Evolutionary conservation across 2,888 invertebrate genomes (phyloP).

Genomic region (Papilio demoleus): DNA sequence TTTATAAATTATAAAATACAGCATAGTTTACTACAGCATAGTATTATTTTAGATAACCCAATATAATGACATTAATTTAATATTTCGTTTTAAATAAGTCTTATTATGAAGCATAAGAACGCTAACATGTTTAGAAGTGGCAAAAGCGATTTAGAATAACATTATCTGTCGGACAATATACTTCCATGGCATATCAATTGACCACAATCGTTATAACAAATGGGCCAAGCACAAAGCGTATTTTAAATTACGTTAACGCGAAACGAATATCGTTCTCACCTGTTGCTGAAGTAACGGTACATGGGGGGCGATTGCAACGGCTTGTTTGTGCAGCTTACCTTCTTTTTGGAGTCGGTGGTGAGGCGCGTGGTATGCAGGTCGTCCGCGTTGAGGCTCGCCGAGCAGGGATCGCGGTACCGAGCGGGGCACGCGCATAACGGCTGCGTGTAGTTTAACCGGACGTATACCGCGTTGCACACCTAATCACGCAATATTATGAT

Average conservation of each 20-base stretch:
- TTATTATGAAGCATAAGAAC: too few species aligned
- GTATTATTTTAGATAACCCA: too few species aligned
- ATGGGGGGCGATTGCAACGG: constrained; percentile 30
- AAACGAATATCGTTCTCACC: constrained; percentile 23
- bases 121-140: too few species aligned
- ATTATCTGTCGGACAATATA: background rate
- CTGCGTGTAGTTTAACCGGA: constrained; percentile 95
- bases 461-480: constrained; percentile 97
- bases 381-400: constrained; percentile 94
- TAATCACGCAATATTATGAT: constrained; percentile 51
- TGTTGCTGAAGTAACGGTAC: constrained; percentile 33
- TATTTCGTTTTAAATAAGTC: too few species aligned
- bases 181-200: background rate
- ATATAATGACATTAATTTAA: too few species aligned
- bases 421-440: constrained; percentile 96
- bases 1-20: too few species aligned
- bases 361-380: constrained; percentile 96
- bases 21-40: too few species aligned
- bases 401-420: constrained; percentile 94
- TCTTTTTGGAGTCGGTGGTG: constrained; percentile 92
- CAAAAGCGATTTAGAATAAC: background rate
- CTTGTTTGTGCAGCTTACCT: constrained; percentile 79
- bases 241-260: constrained; percentile 24
- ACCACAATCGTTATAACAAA: constrained; percentile 4
- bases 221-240: constrained; percentile 36